Conservation (phyloP, 2,113 vertebrate species). For the Siniperca chuatsi region DNA sequence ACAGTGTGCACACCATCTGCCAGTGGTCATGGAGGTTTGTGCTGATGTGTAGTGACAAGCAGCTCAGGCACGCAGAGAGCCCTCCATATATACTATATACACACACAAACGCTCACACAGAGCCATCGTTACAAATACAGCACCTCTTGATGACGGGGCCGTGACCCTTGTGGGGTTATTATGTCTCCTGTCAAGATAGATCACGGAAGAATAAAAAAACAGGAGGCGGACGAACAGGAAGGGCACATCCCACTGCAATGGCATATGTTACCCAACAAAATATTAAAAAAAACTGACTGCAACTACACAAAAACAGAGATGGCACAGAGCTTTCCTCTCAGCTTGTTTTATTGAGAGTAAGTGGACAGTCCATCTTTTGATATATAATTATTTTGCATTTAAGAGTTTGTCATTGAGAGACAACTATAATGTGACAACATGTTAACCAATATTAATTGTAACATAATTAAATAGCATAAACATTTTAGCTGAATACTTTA, state of each 20-base stretch:
- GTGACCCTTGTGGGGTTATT: slow-evolving; percentile 50
- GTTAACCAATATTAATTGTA: neutral
- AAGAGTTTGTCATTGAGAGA: neutral
- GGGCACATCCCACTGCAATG: neutral
- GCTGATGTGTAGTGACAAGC: slow-evolving; percentile 61
- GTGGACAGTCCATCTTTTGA: neutral
- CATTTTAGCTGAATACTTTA: neutral
- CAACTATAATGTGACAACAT: neutral
- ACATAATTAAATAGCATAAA: neutral
- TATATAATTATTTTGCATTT: too few species aligned
- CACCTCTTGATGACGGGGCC: slow-evolving; percentile 38
- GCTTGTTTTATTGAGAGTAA: neutral
- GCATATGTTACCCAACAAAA: slow-evolving; percentile 24
- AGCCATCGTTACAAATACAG: slow-evolving; percentile 45
- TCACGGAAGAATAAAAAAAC: slow-evolving; percentile 41
- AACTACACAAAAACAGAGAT: neutral
- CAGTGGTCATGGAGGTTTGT: slow-evolving; percentile 38
- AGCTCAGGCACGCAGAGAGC: slow-evolving; percentile 25
- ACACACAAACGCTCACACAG: slow-evolving; percentile 45
- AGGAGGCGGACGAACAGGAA: slow-evolving; percentile 10
- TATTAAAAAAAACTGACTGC: neutral
- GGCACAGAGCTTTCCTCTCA: neutral
- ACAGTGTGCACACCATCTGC: slow-evolving; percentile 30
- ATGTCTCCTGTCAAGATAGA: slow-evolving; percentile 56
- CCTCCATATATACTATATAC: slow-evolving; percentile 29